Percentiles rank a stretch among this genome's conserved stretches.
Evolutionary conservation across 2,797 vertebrate species (phyloP).

Genomic region (Chaenodraco wilsoni): DNA sequence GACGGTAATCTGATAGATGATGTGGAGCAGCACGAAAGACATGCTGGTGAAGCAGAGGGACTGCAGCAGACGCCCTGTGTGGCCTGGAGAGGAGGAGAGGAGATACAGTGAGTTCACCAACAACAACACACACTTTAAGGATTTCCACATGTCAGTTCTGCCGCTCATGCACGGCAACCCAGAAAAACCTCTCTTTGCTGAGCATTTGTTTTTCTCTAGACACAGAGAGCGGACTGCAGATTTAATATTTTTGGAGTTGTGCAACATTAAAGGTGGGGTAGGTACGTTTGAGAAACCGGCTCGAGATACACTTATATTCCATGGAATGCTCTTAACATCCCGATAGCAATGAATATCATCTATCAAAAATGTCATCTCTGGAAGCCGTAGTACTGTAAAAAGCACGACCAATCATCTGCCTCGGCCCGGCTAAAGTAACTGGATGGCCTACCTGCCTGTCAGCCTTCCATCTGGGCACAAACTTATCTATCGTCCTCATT

Average conservation of each 20-base stretch:
- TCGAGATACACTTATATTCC: no score
- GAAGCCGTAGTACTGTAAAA: no score
- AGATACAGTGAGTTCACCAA: constrained; percentile 46
- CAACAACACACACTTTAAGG: constrained; percentile 45
- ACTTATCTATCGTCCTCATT: no score
- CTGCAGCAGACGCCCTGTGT: constrained; percentile 95
- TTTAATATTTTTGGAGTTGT: neutral
- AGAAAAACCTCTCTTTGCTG: constrained; percentile 19
- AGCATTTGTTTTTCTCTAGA: constrained; percentile 5
- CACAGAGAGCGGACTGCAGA: constrained; percentile 11
- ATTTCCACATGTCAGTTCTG: constrained; percentile 55
- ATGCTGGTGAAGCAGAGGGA: constrained; percentile 95
- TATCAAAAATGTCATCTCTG: no score
- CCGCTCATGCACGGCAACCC: constrained; percentile 16
- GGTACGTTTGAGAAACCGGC: no score
- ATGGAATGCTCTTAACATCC: no score
- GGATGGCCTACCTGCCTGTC: no score
- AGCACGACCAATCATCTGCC: no score
- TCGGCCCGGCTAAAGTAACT: no score
- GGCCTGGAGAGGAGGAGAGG: constrained; percentile 82
- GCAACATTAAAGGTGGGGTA: neutral
- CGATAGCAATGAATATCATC: no score
- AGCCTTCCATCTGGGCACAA: no score
- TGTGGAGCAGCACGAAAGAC: constrained; percentile 94
- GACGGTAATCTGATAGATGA: constrained; percentile 97